Evolutionary conservation across 2,113 vertebrate genomes (phyloP).

Genomic region (Neofelis nebulosa): DNA sequence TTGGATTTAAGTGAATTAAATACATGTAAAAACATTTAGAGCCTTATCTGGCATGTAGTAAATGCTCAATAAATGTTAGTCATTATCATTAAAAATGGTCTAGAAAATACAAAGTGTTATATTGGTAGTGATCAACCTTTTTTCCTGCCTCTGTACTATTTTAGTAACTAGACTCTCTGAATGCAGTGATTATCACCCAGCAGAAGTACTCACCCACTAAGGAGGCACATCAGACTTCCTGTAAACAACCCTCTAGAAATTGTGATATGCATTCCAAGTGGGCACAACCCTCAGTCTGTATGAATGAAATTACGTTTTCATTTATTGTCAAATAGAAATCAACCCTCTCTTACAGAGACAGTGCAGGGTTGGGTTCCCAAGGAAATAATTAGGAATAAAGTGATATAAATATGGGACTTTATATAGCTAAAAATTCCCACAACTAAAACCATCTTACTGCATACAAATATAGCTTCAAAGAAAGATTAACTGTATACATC

Average conservation of each 20-base stretch:
- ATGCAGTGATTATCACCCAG: background rate
- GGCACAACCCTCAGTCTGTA: background rate
- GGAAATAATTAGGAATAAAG: background rate
- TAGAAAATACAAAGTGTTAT: conserved; percentile 17
- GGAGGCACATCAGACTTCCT: background rate
- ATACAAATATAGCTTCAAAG: background rate
- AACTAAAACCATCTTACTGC: background rate
- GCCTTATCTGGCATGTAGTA: background rate
- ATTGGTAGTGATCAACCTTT: background rate
- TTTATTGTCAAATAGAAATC: conserved; percentile 31
- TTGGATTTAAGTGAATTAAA: conserved; percentile 36
- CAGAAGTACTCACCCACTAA: background rate
- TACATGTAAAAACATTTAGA: background rate
- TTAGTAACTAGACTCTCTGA: conserved; percentile 12
- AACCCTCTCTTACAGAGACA: background rate
- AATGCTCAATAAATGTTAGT: background rate
- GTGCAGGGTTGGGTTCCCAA: background rate
- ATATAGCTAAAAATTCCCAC: background rate
- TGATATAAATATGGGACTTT: background rate
- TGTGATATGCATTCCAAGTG: conserved; percentile 2
- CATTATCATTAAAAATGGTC: conserved; percentile 23
- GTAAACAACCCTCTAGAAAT: conserved; percentile 2
- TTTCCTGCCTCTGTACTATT: background rate
- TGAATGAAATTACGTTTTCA: conserved; percentile 40
- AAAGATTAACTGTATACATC: background rate